Base-by-base conservation (phyloP, 2,797 vertebrate species). In the Ctenopoma multispine region DNA sequence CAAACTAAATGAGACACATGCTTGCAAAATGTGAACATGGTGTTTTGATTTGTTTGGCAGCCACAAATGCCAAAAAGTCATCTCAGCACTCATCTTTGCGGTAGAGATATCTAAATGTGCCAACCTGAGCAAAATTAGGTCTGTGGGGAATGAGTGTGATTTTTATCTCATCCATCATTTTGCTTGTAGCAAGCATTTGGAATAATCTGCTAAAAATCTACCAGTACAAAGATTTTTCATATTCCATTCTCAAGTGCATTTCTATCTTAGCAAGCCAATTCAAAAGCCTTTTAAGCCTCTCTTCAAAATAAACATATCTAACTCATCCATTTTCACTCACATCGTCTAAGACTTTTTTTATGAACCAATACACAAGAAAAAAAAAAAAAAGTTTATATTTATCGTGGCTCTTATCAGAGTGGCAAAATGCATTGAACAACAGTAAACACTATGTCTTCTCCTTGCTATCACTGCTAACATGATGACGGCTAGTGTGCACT, bases 391-490 rank as follows among this genome's bases (percentile, higher is more conserved):
- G 81, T 88, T 87, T 88, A 51, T 80, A 81, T 90, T 86, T 91
- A 91, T 94, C 83, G 44, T 53, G 53, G 53, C 49, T 82, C 80
- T 92, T 91, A 91, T 94, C 90, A 41, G 81, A 80, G 56, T 23
- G 61, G 76, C 61, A 74, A 87, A 92, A 93, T 88, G 84, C 85
- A 93, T 91, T 92, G 84, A 79, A 89, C 87, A 90, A 88, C 83
- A 71, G 86, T 85, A 92, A 94, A 92, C 89, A 89, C 86, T 84
- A 58, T 86, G 85, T 92, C 92, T 93, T 82, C 88, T 81, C 86
- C 89, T 60, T 14, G 78, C 89, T 93, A 94, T 94, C 94, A 92
- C 84, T 83, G 74, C 87, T 91, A 92, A 93, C 92, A 89, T 75
- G 85, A 91, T 72, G 86, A 89, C 74, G 87, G 89, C 90, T 88